phyloP scores from a whole-genome alignment of 2,113 vertebrate species.

The Limanda limanda region DNA sequence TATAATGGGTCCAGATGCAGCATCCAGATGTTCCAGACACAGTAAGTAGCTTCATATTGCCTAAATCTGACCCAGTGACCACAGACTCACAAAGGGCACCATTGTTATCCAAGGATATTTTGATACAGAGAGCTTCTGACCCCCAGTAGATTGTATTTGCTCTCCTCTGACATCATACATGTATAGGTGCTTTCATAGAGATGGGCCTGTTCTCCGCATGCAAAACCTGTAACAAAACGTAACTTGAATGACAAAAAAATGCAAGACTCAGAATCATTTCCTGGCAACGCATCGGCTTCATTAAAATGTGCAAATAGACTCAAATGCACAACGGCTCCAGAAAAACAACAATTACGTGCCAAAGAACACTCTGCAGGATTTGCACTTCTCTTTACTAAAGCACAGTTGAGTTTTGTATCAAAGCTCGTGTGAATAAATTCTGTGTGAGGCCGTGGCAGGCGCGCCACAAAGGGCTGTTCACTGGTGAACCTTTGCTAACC shows the following conservation, averaged over 20 bases:
- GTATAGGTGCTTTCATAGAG: not conserved
- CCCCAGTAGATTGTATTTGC: slow-evolving; percentile 25
- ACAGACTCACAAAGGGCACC: slow-evolving; percentile 16
- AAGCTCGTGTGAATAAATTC: slow-evolving; percentile 67
- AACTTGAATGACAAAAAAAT: not conserved
- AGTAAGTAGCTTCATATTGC: slow-evolving; percentile 12
- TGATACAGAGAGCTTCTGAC: slow-evolving; percentile 16
- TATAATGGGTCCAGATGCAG: slow-evolving; percentile 23
- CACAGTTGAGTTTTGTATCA: slow-evolving; percentile 60
- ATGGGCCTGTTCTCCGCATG: not conserved
- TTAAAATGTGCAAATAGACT: slow-evolving; percentile 49
- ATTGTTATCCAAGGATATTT: slow-evolving; percentile 40
- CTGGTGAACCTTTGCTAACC: slow-evolving; percentile 80
- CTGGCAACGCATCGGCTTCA: not conserved
- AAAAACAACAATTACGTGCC: slow-evolving; percentile 49
- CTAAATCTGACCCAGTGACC: slow-evolving; percentile 20
- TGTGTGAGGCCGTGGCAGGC: slow-evolving; percentile 55
- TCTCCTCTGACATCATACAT: slow-evolving; percentile 28
- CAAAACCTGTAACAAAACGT: not conserved
- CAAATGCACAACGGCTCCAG: slow-evolving; percentile 48
- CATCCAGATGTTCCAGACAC: slow-evolving; percentile 2
- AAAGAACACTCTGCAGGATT: slow-evolving; percentile 52
- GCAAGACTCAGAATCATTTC: slow-evolving; percentile 2
- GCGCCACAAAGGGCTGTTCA: slow-evolving; percentile 73
- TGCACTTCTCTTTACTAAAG: slow-evolving; percentile 63